Base-by-base conservation (phyloP, 1,140 invertebrate species). In the Drosophila tropicalis region DNA sequence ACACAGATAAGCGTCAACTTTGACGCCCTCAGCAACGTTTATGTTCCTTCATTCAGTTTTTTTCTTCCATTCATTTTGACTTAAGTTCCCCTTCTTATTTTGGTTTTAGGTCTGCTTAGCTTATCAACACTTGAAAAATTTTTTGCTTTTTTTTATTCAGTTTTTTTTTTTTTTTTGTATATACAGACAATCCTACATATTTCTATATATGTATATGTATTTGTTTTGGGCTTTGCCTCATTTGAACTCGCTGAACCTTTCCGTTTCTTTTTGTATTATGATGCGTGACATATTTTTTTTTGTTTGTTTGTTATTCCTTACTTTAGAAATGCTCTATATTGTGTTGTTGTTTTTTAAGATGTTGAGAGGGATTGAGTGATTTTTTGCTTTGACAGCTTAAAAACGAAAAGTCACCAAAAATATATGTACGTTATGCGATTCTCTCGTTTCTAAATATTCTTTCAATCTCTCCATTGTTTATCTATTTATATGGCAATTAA, bases 1-100 rank as follows among this genome's bases (percentile, higher is more conserved):
- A 75, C 71, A 75, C 75, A 86, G 82, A 85, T 85, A 85, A 85
- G 82, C 82, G 70, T 79, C 74, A 85, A 86, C 79, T 85, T 86
- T 81, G 82, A 85, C 79, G 82, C 82, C 75, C 67, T 83, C 69
- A 83, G 68, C 61, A 54, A 41, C 72, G 63, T 74, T 75, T 63
- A n/a, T 32, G 56, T 58, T 62, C 63, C 65, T 22, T 60, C 51
- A 58, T 65, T 51, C 47, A 56, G 22, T 25, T 73, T 70, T 64
- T 62, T 44, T 56, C 22, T 47, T 2, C 44, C 41, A 32, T 22
- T 25, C 13, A 9, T 25, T 67, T 13, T 51, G 17, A 51, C 15
- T 15, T 51, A 51, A 22, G 44, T 51, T 51, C 44, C 44, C 44
- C 17, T 51, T 51, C 44, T 22, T 19, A 51, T 69, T 60, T 65